Base-by-base conservation (phyloP, 2,797 vertebrate species). In the Melanotaenia nigrans region DNA sequence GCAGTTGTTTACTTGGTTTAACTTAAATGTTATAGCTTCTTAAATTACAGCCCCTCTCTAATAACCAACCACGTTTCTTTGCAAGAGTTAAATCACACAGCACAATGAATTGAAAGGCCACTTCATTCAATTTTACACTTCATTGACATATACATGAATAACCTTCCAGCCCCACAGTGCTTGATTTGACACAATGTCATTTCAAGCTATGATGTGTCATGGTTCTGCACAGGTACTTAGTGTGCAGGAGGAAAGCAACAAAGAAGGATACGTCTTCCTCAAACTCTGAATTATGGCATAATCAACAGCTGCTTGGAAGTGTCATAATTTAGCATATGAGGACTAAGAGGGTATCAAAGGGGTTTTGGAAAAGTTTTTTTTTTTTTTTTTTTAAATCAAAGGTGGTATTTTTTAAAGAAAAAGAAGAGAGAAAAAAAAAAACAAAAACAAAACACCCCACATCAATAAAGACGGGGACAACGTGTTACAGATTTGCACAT, bases 161-260 rank as follows among this genome's bases (percentile, higher is more conserved):
- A 82, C 77, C 75, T 73, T 47, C 20, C 45, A 22, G 47, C 47
- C 47, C 47, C 8, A 36, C 4, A 85, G 82, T 78, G 61, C 63
- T 35, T 12, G 49, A 82, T 75, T 77, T 75, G 47, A 83, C 76
- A 78, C 73, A 61, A 89, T 82, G 80, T 49, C 47, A 11, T n/a
- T 68, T 80, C 54, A 65, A 67, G 79, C 71, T 82, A 61, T 12
- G 75, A 83, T 60, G 55, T 80, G 71, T 82, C 74, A 49, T 53
- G 55, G 59, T 59, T 76, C 28, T 55, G 45, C 51, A 4, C 28
- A 66, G 30, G 35, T 60, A 56, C 67, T 71, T 75, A 45, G 53
- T 79, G 57, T 28, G 38, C 49, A 38, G 42, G 42, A 30, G 24
- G 68, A 78, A 63, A 71, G 57, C 61, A 63, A 70, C 75, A 59